Percentiles rank a stretch among this genome's conserved stretches.
Evolutionary conservation across 2,113 vertebrate genomes (phyloP).

Genomic region (Tinamus guttatus): DNA sequence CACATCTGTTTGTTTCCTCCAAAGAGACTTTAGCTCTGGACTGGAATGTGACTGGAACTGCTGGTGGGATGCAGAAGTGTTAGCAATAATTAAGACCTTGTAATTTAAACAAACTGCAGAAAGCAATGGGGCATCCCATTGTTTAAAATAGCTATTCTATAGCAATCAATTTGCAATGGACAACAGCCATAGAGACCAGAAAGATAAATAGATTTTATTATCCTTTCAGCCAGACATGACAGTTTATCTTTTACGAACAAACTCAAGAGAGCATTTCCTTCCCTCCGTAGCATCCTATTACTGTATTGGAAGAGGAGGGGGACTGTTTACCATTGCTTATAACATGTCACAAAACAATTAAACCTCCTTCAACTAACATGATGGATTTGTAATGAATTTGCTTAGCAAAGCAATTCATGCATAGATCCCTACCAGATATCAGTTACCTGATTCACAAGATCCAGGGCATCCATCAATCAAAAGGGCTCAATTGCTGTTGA

Average conservation of each 20-base stretch:
- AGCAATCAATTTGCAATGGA: not conserved
- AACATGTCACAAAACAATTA: constrained; percentile 47
- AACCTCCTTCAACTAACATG: constrained; percentile 22
- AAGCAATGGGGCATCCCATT: not conserved
- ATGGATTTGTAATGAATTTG: constrained; percentile 58
- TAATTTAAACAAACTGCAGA: not conserved
- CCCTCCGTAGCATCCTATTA: constrained; percentile 33
- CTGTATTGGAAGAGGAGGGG: not conserved
- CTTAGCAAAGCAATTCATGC: constrained; percentile 41
- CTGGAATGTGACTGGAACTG: not conserved
- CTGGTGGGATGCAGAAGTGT: not conserved
- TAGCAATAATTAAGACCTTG: not conserved
- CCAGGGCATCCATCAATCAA: not conserved
- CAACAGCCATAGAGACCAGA: not conserved
- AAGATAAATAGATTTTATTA: constrained; percentile 30
- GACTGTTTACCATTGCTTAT: constrained; percentile 12
- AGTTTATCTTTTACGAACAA: constrained; percentile 38
- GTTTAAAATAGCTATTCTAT: not conserved
- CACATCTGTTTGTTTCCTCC: not conserved
- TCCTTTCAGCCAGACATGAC: not conserved
- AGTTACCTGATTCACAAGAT: constrained; percentile 36
- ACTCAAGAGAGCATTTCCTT: not conserved
- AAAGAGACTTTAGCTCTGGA: not conserved
- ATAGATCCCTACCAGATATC: constrained; percentile 30
- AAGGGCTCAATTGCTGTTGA: not conserved